Evolutionary conservation across 2,888 invertebrate species (phyloP).

Genomic region (Bembecia ichneumoniformis): DNA sequence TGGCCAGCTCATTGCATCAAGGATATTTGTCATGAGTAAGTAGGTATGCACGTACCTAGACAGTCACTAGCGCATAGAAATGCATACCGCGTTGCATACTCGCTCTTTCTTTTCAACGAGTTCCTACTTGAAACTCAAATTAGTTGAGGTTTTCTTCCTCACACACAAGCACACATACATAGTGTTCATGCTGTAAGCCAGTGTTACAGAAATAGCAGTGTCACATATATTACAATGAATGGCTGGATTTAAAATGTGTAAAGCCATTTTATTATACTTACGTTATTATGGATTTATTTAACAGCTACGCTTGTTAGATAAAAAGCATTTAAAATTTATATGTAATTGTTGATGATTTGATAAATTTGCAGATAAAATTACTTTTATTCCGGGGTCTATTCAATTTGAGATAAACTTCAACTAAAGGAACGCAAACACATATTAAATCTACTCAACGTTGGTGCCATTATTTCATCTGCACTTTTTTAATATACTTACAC

Average conservation of each 20-base stretch:
- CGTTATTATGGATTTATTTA: background rate
- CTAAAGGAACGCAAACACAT: background rate
- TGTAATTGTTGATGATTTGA: background rate
- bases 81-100: slow-evolving; percentile 23
- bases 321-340: background rate
- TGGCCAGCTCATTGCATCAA: slow-evolving; percentile 33
- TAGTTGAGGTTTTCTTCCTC: slow-evolving; percentile 18
- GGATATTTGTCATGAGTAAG: slow-evolving; percentile 43
- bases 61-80: slow-evolving; percentile 14
- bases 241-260: background rate
- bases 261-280: background rate
- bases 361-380: background rate
- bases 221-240: background rate
- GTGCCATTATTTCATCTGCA: too few species aligned
- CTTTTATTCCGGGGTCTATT: background rate
- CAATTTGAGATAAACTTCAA: background rate
- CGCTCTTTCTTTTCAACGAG: slow-evolving; percentile 24
- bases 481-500: too few species aligned
- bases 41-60: slow-evolving; percentile 9
- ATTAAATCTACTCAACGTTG: too few species aligned
- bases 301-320: background rate
- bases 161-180: slow-evolving; percentile 1
- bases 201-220: background rate
- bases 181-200: background rate
- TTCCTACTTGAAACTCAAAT: slow-evolving; percentile 19